Percentiles rank a stretch among this genome's conserved stretches.
Evolutionary conservation across 1,140 invertebrate species (phyloP).

Genomic region (Megalopta genalis): DNA sequence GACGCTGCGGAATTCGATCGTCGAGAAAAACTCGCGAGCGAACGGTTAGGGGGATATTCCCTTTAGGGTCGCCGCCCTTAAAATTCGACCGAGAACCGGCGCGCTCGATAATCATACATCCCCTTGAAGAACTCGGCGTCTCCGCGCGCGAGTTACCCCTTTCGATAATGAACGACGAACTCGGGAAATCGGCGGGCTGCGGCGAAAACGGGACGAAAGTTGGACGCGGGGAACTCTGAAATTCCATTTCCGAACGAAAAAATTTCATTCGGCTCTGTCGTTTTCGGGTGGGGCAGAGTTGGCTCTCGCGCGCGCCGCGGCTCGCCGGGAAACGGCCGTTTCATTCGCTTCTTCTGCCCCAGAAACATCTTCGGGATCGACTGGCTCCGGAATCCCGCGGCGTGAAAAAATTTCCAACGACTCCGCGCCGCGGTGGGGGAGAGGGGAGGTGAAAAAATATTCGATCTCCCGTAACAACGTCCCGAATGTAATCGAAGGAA

Average conservation of each 20-base stretch:
- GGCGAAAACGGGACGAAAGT: not conserved
- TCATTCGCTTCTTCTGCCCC: not conserved
- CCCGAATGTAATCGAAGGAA: constrained; percentile 38
- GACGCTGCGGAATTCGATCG: not conserved
- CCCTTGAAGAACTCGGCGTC: constrained; percentile 67
- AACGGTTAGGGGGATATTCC: constrained; percentile 56
- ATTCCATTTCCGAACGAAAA: constrained; percentile 3
- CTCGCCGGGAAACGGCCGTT: not conserved
- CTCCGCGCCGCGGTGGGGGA: not conserved
- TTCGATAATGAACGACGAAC: constrained; percentile 46
- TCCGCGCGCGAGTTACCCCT: constrained; percentile 32
- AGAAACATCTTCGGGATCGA: not conserved
- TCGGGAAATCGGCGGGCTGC: constrained; percentile 19
- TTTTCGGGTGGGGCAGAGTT: no score
- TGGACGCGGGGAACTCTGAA: not conserved
- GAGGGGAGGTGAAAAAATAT: not conserved
- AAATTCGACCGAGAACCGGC: constrained; percentile 59
- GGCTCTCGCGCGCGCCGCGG: no score
- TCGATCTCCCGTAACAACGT: constrained; percentile 22
- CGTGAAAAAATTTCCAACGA: not conserved
- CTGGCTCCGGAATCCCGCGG: not conserved
- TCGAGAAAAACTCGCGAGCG: constrained; percentile 14
- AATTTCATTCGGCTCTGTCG: constrained; percentile 10
- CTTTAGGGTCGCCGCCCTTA: constrained; percentile 69
- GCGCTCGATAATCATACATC: constrained; percentile 74